Base-by-base conservation (phyloP, 2,797 vertebrate genomes). In the Siniperca obscura region DNA sequence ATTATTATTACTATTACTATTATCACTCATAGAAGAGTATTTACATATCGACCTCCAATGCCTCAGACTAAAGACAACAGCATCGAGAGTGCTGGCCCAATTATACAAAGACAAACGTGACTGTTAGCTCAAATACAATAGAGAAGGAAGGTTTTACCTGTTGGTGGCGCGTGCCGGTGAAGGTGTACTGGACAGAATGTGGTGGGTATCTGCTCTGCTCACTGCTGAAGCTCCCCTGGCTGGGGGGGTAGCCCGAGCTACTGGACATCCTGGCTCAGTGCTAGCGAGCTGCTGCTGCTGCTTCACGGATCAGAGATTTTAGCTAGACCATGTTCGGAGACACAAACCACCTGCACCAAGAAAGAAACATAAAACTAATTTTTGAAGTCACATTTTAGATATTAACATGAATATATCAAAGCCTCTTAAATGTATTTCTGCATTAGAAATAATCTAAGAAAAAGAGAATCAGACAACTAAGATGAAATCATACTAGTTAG, bases 161-260 rank as follows among this genome's bases (percentile, higher is more conserved):
- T 83, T 97, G 97, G 93, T 99, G 98, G 14, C 98, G 97, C 50
- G 94, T 86, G 80, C 95, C 91, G 48, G 96, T 94, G 93, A 99
- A 99, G 81, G 96, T 96, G 90, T 98, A 98, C 94, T 98, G 98
- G 90, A 98, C 97, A 87, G 98, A 98, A 89, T 99, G 98, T 30
- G 96, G 78, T 53, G 97, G 97, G 74, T 98, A 99, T 36, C 98
- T 97, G 91, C 95, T 96, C 95, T 98, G 98, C 89, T 99, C 98
- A 72, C 96, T 95, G 96, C 97, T 98, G 96, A 98, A 99, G 89
- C 97, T 96, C 96, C 98, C 98, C 96, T 99, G 98, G 92, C 96
- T 97, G 86, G 97, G 95, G 95, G 98, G 96, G 93, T 98, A 99
- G 94, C 98, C 98, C 76, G 98, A 99, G 97, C 97, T 98, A 71